These are phyloP conservation scores for Brachypodius melanocephalos DNA, from an alignment of 2,113 vertebrate species.

Conservation along the genomic window DNA sequence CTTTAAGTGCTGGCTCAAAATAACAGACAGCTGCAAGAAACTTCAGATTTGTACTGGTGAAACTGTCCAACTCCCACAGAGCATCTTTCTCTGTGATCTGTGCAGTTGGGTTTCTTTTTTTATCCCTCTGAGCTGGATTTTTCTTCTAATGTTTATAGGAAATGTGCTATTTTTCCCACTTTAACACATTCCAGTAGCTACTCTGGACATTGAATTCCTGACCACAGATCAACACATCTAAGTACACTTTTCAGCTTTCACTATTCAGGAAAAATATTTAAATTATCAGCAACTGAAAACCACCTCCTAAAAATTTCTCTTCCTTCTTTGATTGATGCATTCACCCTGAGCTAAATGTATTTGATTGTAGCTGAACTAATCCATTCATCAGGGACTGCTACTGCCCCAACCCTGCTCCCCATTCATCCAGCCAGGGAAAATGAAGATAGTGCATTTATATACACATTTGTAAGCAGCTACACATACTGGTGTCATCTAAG, in stretches of 20 bases:
- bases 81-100: neutral
- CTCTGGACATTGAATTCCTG: neutral
- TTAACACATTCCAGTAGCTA: neutral
- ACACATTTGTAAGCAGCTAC: neutral
- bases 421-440: neutral
- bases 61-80: neutral
- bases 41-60: slow-evolving; percentile 1
- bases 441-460: neutral
- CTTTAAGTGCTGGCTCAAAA: slow-evolving; percentile 32
- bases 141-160: neutral
- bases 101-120: neutral
- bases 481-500: neutral
- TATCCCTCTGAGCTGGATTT: neutral
- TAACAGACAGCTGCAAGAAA: slow-evolving; percentile 46
- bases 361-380: neutral
- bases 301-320: neutral
- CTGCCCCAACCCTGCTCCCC: neutral
- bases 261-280: slow-evolving; percentile 8
- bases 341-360: neutral
- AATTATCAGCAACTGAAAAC: slow-evolving; percentile 38
- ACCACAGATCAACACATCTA: neutral
- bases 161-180: neutral
- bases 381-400: neutral
- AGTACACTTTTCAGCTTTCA: slow-evolving; percentile 1
- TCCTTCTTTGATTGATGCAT: neutral